A percentile compares a stretch with the other conserved stretches of the same genome.
These are phyloP conservation scores for Syncerus caffer DNA, from an alignment of 2,797 vertebrate species.

Conservation along the genomic window DNA sequence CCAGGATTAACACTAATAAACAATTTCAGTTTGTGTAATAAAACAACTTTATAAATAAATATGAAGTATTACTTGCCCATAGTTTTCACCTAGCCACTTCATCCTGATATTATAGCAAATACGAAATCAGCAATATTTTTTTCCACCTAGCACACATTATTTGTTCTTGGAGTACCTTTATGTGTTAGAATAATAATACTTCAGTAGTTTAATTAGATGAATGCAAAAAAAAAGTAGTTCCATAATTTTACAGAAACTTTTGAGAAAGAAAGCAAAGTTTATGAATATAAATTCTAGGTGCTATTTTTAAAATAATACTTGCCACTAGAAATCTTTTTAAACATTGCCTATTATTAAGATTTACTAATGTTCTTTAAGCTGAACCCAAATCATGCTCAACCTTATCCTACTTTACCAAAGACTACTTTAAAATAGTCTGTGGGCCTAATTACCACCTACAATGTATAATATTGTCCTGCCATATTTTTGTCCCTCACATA, in stretches of 20 bases:
- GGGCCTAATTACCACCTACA: not conserved
- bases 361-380: not conserved
- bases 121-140: conserved; percentile 7
- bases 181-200: conserved; percentile 58
- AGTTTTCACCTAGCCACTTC: not conserved
- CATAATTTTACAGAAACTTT: conserved; percentile 68
- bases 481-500: not conserved
- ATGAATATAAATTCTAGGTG: not conserved
- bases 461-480: not conserved
- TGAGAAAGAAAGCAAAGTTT: conserved; percentile 54
- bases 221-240: conserved; percentile 32
- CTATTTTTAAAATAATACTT: conserved; percentile 1
- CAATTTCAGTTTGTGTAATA: conserved; percentile 45
- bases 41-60: conserved; percentile 40
- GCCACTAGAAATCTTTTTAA: not conserved
- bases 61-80: not conserved
- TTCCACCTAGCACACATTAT: not conserved
- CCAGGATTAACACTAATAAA: conserved; percentile 46
- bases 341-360: not conserved
- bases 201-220: conserved; percentile 50
- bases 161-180: conserved; percentile 62
- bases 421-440: not conserved
- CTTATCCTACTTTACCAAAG: conserved; percentile 21
- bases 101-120: conserved; percentile 34
- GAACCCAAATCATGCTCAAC: not conserved